These are phyloP conservation scores for Odontocolon sp. DNA, from an alignment of 2,888 invertebrate genomes.

Conservation along the genomic window DNA sequence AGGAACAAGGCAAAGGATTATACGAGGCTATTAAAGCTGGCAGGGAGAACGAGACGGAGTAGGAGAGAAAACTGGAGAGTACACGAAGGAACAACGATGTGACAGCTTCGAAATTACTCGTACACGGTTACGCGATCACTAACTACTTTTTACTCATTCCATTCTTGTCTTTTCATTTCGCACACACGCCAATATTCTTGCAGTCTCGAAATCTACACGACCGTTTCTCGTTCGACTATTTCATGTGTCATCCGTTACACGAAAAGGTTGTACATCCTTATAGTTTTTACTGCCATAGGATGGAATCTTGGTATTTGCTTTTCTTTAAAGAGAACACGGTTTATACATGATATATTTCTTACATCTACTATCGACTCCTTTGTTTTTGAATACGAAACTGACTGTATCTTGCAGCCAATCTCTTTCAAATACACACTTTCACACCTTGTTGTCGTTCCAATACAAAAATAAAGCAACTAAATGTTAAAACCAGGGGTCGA, in stretches of 20 bases:
- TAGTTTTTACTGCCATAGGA: not conserved
- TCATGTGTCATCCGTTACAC: no score
- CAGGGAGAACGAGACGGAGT: constrained; percentile 14
- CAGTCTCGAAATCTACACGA: not conserved
- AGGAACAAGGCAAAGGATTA: constrained; percentile 58
- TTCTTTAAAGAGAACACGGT: no score
- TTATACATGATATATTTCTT: no score
- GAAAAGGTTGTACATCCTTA: not conserved
- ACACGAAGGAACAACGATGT: constrained; percentile 57
- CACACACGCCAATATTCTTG: constrained; percentile 16
- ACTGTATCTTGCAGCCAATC: no score
- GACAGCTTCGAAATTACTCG: constrained; percentile 58
- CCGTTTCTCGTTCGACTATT: constrained; percentile 9
- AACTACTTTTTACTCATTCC: constrained; percentile 29
- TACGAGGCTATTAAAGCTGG: constrained; percentile 57
- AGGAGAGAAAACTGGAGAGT: constrained; percentile 5
- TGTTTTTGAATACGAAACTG: no score
- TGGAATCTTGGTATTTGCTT: not conserved
- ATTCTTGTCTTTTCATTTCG: constrained; percentile 18
- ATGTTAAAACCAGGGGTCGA: no score
- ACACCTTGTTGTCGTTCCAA: no score
- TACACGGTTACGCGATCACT: constrained; percentile 48
- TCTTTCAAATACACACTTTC: no score
- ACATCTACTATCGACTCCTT: no score
- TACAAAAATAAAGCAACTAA: no score